A percentile compares a stretch with the other conserved stretches of the same genome.
phyloP scores from a whole-genome alignment of 1,140 invertebrate species.

The Cheumatopsyche charites region DNA sequence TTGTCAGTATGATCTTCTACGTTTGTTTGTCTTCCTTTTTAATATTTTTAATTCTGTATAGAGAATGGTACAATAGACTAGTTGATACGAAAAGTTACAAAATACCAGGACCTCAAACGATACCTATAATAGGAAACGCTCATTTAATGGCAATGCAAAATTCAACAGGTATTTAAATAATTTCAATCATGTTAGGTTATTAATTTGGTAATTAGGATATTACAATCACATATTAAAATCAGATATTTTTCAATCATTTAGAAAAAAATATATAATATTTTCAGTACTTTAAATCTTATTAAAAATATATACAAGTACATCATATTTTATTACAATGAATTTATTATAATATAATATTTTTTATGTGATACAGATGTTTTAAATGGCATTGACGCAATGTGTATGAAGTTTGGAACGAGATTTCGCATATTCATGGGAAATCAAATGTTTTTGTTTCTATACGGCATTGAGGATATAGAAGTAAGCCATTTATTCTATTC shows the following conservation, averaged over 20 bases:
- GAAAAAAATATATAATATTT: no score
- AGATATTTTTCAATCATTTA: no score
- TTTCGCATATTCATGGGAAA: conserved; percentile 38
- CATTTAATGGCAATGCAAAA: not conserved
- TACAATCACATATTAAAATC: no score
- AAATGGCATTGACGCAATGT: conserved; percentile 21
- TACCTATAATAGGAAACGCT: not conserved
- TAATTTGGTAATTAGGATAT: no score
- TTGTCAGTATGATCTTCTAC: no score
- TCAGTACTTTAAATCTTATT: no score
- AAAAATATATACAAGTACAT: no score
- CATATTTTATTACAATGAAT: not conserved
- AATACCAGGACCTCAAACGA: not conserved
- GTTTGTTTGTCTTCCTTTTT: not conserved
- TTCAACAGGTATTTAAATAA: not conserved
- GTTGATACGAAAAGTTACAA: not conserved
- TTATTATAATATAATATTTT: not conserved
- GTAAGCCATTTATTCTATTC: no score
- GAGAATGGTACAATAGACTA: not conserved
- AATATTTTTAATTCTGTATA: not conserved
- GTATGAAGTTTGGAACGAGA: conserved; percentile 33
- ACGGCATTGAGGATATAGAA: conserved; percentile 42
- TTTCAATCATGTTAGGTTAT: not conserved
- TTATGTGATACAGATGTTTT: conserved; percentile 40
- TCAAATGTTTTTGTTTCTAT: conserved; percentile 24